Evolutionary conservation across 2,888 invertebrate species (phyloP).

Genomic region (Drosophila atroscutellata): DNA sequence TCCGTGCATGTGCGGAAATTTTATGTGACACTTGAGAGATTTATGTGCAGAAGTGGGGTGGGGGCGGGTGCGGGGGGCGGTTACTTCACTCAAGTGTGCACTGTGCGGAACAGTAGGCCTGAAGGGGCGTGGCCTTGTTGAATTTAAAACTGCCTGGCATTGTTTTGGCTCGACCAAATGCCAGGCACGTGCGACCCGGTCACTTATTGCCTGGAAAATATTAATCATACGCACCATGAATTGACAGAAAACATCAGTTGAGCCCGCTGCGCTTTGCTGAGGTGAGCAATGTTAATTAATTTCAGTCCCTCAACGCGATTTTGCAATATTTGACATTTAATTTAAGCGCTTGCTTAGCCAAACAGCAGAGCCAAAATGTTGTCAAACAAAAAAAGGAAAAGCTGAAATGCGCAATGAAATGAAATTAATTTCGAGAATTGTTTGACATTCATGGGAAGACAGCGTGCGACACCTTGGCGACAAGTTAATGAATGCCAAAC

Average conservation of each 20-base stretch:
- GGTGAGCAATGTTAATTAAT: constrained; percentile 61
- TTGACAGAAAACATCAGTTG: constrained; percentile 24
- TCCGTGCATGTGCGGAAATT: constrained; percentile 78
- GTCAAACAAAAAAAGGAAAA: neutral
- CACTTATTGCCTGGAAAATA: constrained; percentile 48
- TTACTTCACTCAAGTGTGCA: constrained; percentile 19
- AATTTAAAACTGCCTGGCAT: constrained; percentile 61
- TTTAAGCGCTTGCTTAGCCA: constrained; percentile 50
- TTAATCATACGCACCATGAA: constrained; percentile 72
- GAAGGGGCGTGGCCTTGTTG: constrained; percentile 64
- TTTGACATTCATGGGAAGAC: constrained; percentile 57
- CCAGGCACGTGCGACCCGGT: constrained; percentile 61
- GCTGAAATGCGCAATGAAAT: constrained; percentile 42
- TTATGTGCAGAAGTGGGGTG: constrained; percentile 42
- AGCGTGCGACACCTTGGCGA: constrained; percentile 51
- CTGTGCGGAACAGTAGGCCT: constrained; percentile 23
- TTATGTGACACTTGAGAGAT: constrained; percentile 80
- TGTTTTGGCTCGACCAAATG: constrained; percentile 44
- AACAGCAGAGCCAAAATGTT: constrained; percentile 8
- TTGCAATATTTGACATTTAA: constrained; percentile 63
- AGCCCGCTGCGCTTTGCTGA: neutral
- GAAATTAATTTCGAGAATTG: constrained; percentile 70
- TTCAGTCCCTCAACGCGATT: constrained; percentile 44
- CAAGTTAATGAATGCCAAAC: constrained; percentile 56
- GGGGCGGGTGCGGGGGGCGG: neutral